Evolutionary conservation across 2,888 invertebrate genomes (phyloP).

Genomic region (Teleogryllus oceanicus): DNA sequence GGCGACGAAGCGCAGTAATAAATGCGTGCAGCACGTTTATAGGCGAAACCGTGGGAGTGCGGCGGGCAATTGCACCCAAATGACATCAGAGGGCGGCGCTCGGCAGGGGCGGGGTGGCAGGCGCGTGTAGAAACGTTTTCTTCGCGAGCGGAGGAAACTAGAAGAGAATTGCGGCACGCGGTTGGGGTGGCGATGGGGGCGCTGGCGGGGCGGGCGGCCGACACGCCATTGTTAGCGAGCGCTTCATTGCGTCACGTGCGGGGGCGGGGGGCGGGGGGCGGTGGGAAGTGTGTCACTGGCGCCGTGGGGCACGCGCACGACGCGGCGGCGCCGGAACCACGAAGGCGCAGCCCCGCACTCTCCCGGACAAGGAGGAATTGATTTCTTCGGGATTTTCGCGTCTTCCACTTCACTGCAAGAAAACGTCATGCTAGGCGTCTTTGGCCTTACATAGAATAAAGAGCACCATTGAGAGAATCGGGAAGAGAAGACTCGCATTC

Average conservation of each 20-base stretch:
- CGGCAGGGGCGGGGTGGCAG: neutral
- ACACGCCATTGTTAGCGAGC: neutral
- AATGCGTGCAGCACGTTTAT: neutral
- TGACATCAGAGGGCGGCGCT: neutral
- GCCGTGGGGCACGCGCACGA: neutral
- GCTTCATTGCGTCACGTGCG: neutral
- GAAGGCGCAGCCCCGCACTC: neutral
- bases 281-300: constrained; percentile 6
- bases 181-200: neutral
- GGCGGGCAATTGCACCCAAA: neutral
- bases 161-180: neutral
- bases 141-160: neutral
- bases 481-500: too few species aligned
- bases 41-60: constrained; percentile 7
- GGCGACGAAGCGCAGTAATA: constrained; percentile 8
- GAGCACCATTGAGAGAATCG: too few species aligned
- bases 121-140: constrained; percentile 4
- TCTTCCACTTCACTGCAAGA: too few species aligned
- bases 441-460: too few species aligned
- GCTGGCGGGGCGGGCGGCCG: neutral
- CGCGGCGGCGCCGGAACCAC: neutral
- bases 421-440: too few species aligned
- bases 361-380: too few species aligned
- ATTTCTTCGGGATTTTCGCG: too few species aligned
- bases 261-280: neutral